Percentiles rank a stretch among this genome's conserved stretches.
Conservation (phyloP, 2,888 invertebrate species). For the Agonum fuliginosum region DNA sequence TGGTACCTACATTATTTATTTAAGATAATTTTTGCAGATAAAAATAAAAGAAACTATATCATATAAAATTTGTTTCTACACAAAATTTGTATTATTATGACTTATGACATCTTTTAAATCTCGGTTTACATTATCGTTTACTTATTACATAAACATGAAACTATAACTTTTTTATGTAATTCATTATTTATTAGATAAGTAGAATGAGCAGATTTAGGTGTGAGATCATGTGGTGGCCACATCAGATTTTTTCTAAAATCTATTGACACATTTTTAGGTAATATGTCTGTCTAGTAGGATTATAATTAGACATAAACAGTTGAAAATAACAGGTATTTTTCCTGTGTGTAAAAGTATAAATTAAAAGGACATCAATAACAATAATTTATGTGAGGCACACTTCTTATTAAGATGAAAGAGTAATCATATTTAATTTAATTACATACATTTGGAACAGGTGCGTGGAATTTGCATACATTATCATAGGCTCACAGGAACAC, state of each 20-base stretch:
- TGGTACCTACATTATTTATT: too few species aligned
- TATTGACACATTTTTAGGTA: slow-evolving; percentile 13
- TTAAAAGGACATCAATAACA: slow-evolving; percentile 55
- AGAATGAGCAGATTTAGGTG: too few species aligned
- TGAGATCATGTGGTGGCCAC: too few species aligned
- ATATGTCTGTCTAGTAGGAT: slow-evolving; percentile 19
- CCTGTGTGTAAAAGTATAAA: slow-evolving; percentile 38
- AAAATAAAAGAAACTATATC: too few species aligned
- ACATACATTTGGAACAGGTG: slow-evolving; percentile 59
- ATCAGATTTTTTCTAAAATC: background rate
- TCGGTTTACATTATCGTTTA: too few species aligned
- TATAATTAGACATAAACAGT: slow-evolving; percentile 19
- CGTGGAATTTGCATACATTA: slow-evolving; percentile 58
- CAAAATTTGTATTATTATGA: too few species aligned
- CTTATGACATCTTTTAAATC: too few species aligned
- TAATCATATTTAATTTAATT: slow-evolving; percentile 60
- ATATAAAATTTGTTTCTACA: too few species aligned
- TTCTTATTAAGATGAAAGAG: slow-evolving; percentile 57
- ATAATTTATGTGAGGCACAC: slow-evolving; percentile 56
- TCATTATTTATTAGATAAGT: too few species aligned
- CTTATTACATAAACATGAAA: too few species aligned
- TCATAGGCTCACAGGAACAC: slow-evolving; percentile 30
- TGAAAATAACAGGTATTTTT: slow-evolving; percentile 41
- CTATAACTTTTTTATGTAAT: too few species aligned
- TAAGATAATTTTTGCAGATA: too few species aligned